Conservation (phyloP, 2,888 invertebrate species). For the Prionchulus punctatus region DNA sequence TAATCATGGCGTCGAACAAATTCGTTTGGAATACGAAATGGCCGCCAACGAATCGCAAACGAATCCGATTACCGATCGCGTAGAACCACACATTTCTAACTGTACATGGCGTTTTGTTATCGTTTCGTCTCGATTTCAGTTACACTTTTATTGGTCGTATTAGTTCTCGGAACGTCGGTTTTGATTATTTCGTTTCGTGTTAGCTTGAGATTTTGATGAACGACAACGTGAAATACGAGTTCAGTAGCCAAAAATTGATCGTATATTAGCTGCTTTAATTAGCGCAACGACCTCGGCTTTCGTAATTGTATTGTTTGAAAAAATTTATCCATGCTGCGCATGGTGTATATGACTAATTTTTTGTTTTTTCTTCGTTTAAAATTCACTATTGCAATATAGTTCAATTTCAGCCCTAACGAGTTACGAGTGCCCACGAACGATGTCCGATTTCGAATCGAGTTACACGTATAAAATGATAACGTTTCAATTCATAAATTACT, state of each 20-base stretch:
- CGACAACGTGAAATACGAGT: not conserved
- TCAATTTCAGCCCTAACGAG: not conserved
- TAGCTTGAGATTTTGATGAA: not conserved
- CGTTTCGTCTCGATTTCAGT: not conserved
- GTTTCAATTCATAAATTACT: not conserved
- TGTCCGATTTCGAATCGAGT: not conserved
- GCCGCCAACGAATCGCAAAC: not conserved
- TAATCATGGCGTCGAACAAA: not conserved
- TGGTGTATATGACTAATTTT: not conserved
- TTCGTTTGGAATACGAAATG: not conserved
- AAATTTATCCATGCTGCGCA: too few species aligned
- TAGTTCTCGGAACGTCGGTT: not conserved
- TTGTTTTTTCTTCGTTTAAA: not conserved
- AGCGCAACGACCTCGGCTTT: not conserved
- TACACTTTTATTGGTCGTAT: not conserved
- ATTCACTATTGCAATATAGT: not conserved
- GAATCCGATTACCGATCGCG: not conserved
- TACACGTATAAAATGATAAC: not conserved
- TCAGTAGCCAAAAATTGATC: not conserved
- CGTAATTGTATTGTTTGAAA: not conserved
- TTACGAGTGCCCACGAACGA: not conserved
- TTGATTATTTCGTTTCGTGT: not conserved
- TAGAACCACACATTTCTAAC: not conserved
- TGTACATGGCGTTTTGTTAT: not conserved
- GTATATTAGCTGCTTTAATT: not conserved